phyloP scores from a whole-genome alignment of 2,888 invertebrate species.

The Oligia latruncula region DNA sequence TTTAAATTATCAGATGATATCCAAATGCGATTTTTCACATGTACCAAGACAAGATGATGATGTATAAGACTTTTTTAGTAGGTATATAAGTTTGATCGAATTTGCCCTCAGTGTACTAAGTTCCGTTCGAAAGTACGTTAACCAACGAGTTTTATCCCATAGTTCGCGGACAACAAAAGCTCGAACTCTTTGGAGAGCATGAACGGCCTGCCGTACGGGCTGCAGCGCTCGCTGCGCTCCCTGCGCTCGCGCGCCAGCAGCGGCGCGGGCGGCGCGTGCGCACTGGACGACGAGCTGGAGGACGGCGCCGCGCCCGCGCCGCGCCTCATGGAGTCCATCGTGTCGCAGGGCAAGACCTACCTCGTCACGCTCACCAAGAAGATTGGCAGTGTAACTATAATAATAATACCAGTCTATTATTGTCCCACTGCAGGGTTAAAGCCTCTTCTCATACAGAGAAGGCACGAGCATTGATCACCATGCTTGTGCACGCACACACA shows the following conservation, averaged over 20 bases:
- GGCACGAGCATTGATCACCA: neutral
- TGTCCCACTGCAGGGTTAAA: neutral
- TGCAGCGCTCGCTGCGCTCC: constrained; percentile 68
- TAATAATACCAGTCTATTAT: neutral
- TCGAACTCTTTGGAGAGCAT: constrained; percentile 80
- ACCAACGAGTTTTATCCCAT: neutral
- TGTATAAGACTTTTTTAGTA: neutral
- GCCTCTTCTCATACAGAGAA: neutral
- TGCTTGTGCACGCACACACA: too few relatives aligned
- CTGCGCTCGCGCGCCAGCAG: constrained; percentile 66
- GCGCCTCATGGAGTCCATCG: constrained; percentile 86
- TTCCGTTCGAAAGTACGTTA: neutral
- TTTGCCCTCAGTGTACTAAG: neutral
- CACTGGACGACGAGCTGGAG: constrained; percentile 68
- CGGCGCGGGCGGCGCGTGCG: constrained; percentile 63
- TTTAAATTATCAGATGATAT: too few relatives aligned
- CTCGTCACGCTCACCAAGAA: constrained; percentile 84
- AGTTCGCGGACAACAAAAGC: constrained; percentile 82
- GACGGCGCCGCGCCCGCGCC: constrained; percentile 75
- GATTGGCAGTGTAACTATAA: constrained; percentile 82
- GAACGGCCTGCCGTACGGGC: constrained; percentile 76
- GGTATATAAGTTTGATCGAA: neutral
- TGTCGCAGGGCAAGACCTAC: constrained; percentile 85
- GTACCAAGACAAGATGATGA: neutral
- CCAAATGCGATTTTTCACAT: too few relatives aligned